Evolutionary conservation across 2,797 vertebrate genomes (phyloP).

Genomic region (Craterocephalus amniculus): DNA sequence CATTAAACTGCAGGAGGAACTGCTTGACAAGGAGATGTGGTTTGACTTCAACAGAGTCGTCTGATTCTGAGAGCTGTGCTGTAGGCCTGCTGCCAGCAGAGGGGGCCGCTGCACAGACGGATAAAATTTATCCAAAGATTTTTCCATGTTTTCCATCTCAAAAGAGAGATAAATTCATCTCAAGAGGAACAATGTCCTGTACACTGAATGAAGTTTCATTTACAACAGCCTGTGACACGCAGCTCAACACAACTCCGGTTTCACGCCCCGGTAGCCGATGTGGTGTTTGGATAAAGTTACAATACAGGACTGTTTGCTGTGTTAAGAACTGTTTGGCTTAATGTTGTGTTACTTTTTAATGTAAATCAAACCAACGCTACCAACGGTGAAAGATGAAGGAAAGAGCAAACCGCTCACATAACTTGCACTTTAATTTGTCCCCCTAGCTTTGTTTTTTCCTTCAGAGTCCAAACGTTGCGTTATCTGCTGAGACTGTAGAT

Average conservation of each 20-base stretch:
- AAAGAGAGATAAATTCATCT: not conserved
- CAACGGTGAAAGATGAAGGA: conserved; percentile 24
- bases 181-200: conserved; percentile 7
- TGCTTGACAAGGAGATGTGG: conserved; percentile 83
- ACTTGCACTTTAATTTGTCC: conserved; percentile 43
- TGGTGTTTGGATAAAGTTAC: conserved; percentile 48
- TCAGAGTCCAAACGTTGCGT: conserved; percentile 11
- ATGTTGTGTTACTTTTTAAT: conserved; percentile 1
- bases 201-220: conserved; percentile 5
- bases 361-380: conserved; percentile 20
- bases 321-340: conserved; percentile 7
- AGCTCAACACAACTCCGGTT: conserved; percentile 10
- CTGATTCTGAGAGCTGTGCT: conserved; percentile 40
- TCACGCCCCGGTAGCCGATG: not conserved
- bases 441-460: conserved; percentile 13
- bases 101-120: conserved; percentile 39
- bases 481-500: conserved; percentile 7
- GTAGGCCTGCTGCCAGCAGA: conserved; percentile 48
- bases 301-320: conserved; percentile 45
- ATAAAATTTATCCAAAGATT: not conserved
- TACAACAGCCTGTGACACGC: conserved; percentile 30
- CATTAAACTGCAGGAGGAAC: conserved; percentile 76
- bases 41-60: conserved; percentile 82
- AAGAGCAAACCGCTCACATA: not conserved
- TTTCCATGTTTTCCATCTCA: not conserved